Percentiles rank a stretch among this genome's conserved stretches.
These are phyloP conservation scores for Cricetomys ansorgei DNA, from an alignment of 2,113 vertebrate genomes.

Conservation along the genomic window DNA sequence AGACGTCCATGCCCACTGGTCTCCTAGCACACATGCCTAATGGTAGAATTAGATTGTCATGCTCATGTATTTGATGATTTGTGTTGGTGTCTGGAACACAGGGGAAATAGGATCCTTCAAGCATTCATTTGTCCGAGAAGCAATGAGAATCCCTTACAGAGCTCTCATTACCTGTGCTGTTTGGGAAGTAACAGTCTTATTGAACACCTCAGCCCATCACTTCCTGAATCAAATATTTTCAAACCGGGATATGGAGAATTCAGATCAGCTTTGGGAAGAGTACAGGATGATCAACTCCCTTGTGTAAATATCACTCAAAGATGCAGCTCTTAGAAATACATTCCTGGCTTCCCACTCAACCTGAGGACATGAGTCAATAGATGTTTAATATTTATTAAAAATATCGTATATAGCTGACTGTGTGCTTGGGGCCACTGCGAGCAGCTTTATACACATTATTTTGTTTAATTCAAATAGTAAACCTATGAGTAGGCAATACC, in stretches of 20 bases:
- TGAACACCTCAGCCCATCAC: not conserved
- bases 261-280: not conserved
- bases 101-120: not conserved
- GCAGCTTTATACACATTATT: not conserved
- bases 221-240: conserved; percentile 55
- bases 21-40: not conserved
- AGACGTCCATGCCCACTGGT: not conserved
- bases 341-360: not conserved
- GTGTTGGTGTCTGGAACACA: not conserved
- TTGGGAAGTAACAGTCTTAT: conserved; percentile 18
- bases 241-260: conserved; percentile 8
- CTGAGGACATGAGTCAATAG: not conserved
- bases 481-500: not conserved
- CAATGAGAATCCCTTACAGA: not conserved
- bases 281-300: not conserved
- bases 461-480: not conserved
- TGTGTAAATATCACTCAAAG: not conserved
- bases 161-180: conserved; percentile 1
- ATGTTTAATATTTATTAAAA: conserved; percentile 19
- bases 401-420: not conserved
- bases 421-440: not conserved
- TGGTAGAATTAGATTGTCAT: not conserved
- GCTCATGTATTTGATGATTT: not conserved
- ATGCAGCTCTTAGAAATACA: not conserved
- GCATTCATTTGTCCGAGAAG: not conserved